Evolutionary conservation across 2,888 invertebrate genomes (phyloP), one percentile per base, ranked within the genome.

Genomic region (Argyra leucocephala): DNA sequence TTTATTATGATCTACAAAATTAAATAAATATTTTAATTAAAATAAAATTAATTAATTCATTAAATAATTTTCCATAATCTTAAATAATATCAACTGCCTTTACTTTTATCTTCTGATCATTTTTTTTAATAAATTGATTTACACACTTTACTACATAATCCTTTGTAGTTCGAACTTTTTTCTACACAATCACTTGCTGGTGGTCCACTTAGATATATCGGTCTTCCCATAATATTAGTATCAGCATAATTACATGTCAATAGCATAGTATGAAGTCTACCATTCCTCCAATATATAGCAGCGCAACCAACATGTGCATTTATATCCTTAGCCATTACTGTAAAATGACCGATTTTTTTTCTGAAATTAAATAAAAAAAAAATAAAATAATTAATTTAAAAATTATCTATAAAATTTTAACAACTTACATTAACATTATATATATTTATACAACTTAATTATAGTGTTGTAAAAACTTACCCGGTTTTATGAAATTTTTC

Each of bases 261-360:
- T 10, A 67, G 31, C 57, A 64, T 65, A 15, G 48, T 58, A 36
- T 21, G 26, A 2, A 22, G 58, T 2, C 24, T 22, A 7, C 18
- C 48, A n/a, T 26, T 22, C 9, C 66, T 59, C 1, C 61, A 48
- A 15, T 61, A 59, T 10, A 68, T 22, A 22, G 58, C 21, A n/a
- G 65, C 67, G 64, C 69, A 69, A 48, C 69, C 69, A 31, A 69
- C 58, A 31, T 63, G 57, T 58, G 26, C 31, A 22, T 67, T 68
- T 22, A 57, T 63, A 57, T 70, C 71, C 23, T 62, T 57, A 0
- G 67, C 69, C 58, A 71, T 60, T 2, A 65, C 64, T 7, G 68
- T 67, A 36, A 70, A 70, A 36, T 69, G 68, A 6, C 67, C 67
- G 24, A 63, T 65, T 23, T 9, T 22, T 57, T 65, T 66, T 12